Evolutionary conservation across 2,113 vertebrate genomes (phyloP), one percentile per base, ranked within the genome.

Genomic region (Hiodon tergisus): DNA sequence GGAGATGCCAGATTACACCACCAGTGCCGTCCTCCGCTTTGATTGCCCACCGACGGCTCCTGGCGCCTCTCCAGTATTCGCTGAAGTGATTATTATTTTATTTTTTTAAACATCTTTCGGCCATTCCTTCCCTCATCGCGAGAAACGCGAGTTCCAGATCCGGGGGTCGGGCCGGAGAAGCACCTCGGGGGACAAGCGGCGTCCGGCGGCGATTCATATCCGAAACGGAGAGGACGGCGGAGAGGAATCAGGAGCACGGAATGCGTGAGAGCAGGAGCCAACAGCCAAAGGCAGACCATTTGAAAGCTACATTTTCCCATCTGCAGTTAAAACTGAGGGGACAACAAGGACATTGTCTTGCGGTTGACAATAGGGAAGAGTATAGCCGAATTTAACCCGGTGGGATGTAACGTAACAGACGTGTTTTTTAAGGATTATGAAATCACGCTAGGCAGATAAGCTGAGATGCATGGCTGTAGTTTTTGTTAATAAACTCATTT

Each of bases 401-500:
- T 31, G 31, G 31, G 31, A 31, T 31, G 0, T 31, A 31, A 31
- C 31, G 31, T 31, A 31, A 31, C 2, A 83, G 82, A 86, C 78
- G 82, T 78, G 83, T 84, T 84, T 78, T 80, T 84, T 84, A 84
- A 7, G 58, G 68, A 75, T 79, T 83, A 83, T 74, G 81, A 77
- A 62, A 50, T 76, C 74, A 63, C 71, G 61, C 53, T 78, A 69
- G 55, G 67, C 60, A 74, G 73, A 80, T 75, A 81, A 73, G 81
- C 68, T 76, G 67, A 81, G 76, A 73, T 72, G 76, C 79, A 78
- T 66, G 14, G 58, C 67, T 55, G 76, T 74, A 69, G 31, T 61
- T 31, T 76, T 60, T 79, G 71, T 75, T 77, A 71, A 81, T 77
- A 79, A 78, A 79, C 78, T 69, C 47, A 58, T 61, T 61, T 67